A percentile compares a stretch with the other conserved stretches of the same genome.
phyloP scores from a whole-genome alignment of 2,797 vertebrate species.

The Salarias fasciatus region DNA sequence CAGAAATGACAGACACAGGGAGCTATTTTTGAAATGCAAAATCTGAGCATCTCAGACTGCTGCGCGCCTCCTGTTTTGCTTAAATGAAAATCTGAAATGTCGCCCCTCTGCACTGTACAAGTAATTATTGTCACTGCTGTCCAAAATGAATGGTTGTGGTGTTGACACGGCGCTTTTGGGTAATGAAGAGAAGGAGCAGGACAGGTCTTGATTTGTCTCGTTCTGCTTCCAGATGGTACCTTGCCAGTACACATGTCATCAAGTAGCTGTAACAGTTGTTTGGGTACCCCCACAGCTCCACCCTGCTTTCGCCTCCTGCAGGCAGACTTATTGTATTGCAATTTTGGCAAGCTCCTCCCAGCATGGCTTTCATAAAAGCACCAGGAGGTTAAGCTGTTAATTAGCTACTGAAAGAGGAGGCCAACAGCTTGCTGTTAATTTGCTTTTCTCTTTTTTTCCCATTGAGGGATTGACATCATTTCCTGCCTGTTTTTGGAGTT shows the following conservation, averaged over 20 bases:
- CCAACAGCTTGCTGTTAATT: constrained; percentile 81
- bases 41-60: constrained; percentile 45
- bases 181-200: constrained; percentile 54
- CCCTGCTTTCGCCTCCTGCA: constrained; percentile 82
- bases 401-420: constrained; percentile 82
- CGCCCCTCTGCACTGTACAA: constrained; percentile 44
- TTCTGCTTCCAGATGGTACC: constrained; percentile 79
- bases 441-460: constrained; percentile 56
- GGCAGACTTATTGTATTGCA: constrained; percentile 80
- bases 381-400: constrained; percentile 87
- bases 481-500: constrained; percentile 77
- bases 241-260: constrained; percentile 75
- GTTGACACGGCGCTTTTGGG: constrained; percentile 55
- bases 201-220: constrained; percentile 76
- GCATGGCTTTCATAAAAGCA: constrained; percentile 83
- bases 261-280: constrained; percentile 77
- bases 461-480: constrained; percentile 76
- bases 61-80: constrained; percentile 56
- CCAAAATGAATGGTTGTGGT: constrained; percentile 71
- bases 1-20: constrained; percentile 18
- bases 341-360: constrained; percentile 73
- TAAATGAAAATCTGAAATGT: constrained; percentile 47
- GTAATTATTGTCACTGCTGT: constrained; percentile 70
- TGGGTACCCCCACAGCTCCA: constrained; percentile 66
- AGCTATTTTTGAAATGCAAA: constrained; percentile 31